Base-by-base conservation (phyloP, 2,888 invertebrate species). In the Dasypolia templi region DNA sequence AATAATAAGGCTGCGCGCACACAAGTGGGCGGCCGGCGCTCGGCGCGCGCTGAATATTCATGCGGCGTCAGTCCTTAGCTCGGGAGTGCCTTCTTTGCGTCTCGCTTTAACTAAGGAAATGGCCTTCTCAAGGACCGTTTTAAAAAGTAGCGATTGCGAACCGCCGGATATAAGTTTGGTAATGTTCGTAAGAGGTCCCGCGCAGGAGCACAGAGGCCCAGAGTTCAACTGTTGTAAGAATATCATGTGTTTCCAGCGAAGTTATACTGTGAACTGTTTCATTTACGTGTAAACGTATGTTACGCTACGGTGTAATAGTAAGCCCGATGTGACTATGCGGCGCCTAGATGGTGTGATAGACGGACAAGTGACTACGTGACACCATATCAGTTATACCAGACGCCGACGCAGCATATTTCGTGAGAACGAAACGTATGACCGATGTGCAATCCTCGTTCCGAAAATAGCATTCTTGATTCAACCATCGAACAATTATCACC, bases 21-120 rank as follows among this genome's bases (percentile, higher is more conserved):
- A 69, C 77, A 46, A 55, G 81, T 35, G 53, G 17, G 53, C 26
- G 53, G 44, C 19, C 22, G 29, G 19, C 56, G 44, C 35, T 53
- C 56, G 59, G 44, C 32, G 29, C 56, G 46, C 72, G n/a, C 70
- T 82, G 82, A 76, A 82, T 82, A 82, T 84, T 84, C 81, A 82
- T 84, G 62, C 68, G 56, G 17, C 51, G 53, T n/a, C n/a, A 65
- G 62, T 56, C 44, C 80, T 68, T 46, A 26, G 68, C 42, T 12
- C 42, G 62, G 26, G 19, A 46, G 84, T 69, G 71, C 17, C 68
- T 64, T 76, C 65, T 65, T 68, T 61, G 64, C 29, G 51, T 55
- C 59, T 56, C 75, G 22, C 64, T 53, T 32, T 72, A 46, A 69
- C 59, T 35, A 35, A 56, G 46, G 63, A 53, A 80, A 62, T 76